Percentiles rank a stretch among this genome's conserved stretches.
Evolutionary conservation across 2,888 invertebrate species (phyloP).

Genomic region (Andricus quercusramuli): DNA sequence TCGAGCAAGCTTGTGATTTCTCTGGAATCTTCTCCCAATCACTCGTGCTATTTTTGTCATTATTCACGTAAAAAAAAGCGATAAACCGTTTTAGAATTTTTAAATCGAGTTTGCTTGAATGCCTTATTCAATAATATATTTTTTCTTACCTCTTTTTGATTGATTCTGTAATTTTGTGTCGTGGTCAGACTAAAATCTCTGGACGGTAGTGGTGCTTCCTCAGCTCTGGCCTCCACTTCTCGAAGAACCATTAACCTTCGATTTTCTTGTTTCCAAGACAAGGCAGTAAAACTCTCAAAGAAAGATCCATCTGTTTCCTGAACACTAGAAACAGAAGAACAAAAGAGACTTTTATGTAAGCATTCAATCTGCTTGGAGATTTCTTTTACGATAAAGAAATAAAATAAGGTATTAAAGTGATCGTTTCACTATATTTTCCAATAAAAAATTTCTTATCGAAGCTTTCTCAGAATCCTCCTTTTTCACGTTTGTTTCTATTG

Average conservation of each 20-base stretch:
- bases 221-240: constrained; percentile 85
- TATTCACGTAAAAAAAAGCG: no score
- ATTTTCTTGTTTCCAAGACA: constrained; percentile 96
- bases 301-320: constrained; percentile 97
- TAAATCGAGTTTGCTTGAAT: no score
- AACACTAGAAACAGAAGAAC: constrained; percentile 83
- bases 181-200: constrained; percentile 79
- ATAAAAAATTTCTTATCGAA: neutral
- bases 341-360: neutral
- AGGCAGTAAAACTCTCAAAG: constrained; percentile 95
- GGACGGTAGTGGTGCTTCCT: constrained; percentile 80
- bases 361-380: neutral
- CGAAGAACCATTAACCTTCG: constrained; percentile 88
- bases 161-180: constrained; percentile 64
- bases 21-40: no score
- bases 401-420: neutral
- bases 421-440: neutral
- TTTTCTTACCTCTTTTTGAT: constrained; percentile 66
- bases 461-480: no score
- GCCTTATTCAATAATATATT: neutral
- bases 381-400: neutral
- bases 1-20: no score
- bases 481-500: no score
- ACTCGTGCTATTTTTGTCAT: no score
- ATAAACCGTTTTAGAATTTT: no score